Conservation (phyloP, 2,113 vertebrate species). For the Phoenicopterus ruber region DNA sequence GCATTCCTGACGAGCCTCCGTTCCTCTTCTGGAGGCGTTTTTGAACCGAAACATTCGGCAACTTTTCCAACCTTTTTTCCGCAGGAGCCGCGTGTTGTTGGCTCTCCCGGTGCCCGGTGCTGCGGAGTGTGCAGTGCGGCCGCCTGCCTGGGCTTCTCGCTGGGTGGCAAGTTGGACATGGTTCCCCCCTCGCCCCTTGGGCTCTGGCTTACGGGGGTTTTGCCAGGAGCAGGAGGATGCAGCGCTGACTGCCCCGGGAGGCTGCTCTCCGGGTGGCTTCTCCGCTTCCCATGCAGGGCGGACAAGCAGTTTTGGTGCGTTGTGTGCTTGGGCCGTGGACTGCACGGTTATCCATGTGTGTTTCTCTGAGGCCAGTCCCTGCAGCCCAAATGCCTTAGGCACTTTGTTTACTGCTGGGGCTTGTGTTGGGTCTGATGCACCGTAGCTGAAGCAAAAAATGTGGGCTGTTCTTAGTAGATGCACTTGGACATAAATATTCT, state of each 20-base stretch:
- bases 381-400: not conserved
- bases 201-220: not conserved
- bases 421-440: not conserved
- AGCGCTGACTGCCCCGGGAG: fast-evolving
- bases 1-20: constrained; percentile 57
- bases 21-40: not conserved
- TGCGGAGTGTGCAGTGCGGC: fast-evolving
- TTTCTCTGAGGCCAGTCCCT: fast-evolving
- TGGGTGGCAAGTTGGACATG: not conserved
- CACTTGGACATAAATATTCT: fast-evolving
- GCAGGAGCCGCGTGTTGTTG: not conserved
- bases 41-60: not conserved
- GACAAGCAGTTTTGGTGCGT: not conserved
- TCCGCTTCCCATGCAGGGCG: fast-evolving
- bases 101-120: not conserved
- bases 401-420: fast-evolving
- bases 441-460: fast-evolving
- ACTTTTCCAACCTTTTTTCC: not conserved
- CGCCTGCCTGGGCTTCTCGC: fast-evolving
- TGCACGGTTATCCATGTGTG: fast-evolving
- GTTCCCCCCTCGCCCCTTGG: fast-evolving
- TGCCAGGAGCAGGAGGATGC: not conserved
- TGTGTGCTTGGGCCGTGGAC: fast-evolving
- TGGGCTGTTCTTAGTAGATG: not conserved
- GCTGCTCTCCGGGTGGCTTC: not conserved